phyloP scores from a whole-genome alignment of 2,797 vertebrate species.

The Mormyrops attenuatus region DNA sequence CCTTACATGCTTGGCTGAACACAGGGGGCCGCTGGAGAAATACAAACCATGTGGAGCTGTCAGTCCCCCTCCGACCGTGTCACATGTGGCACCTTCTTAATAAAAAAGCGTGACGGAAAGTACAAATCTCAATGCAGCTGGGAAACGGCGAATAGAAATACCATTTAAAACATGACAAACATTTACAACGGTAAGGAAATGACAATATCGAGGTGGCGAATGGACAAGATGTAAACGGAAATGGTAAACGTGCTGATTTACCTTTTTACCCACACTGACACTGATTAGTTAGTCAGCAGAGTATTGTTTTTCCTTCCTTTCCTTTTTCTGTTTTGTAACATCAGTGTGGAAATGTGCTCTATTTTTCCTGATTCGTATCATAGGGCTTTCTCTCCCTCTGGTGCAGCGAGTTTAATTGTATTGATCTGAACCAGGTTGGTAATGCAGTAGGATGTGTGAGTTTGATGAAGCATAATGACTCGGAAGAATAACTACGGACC shows the following conservation, averaged over 20 bases:
- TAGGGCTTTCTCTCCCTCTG: background rate
- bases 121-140: background rate
- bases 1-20: background rate
- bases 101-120: background rate
- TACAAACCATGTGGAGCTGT: background rate
- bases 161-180: background rate
- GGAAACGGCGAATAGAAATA: background rate
- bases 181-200: background rate
- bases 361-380: background rate
- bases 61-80: background rate
- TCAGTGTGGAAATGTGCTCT: background rate
- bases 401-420: background rate
- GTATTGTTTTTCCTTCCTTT: background rate
- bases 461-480: conserved; percentile 6
- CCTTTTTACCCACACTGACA: background rate
- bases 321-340: background rate
- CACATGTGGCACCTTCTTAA: background rate
- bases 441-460: background rate
- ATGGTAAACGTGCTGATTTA: background rate
- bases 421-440: conserved; percentile 1
- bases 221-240: background rate
- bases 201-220: background rate
- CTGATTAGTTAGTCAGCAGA: background rate
- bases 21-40: background rate
- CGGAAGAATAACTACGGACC: background rate